Base-by-base conservation (phyloP, 2,113 vertebrate genomes). In the Leptobrachium leishanense region DNA sequence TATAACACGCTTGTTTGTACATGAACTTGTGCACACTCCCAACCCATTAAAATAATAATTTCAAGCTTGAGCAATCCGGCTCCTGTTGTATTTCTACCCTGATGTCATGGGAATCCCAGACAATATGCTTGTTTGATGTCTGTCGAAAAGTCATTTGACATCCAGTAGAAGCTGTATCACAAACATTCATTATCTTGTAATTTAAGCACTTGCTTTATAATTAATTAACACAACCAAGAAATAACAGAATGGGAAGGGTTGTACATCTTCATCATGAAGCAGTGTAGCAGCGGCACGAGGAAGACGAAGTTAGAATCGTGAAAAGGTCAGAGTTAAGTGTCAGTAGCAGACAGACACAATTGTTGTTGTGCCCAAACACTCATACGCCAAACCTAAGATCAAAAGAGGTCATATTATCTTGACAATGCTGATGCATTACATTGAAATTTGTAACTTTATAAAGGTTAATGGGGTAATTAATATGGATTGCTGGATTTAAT, bases 31-130 rank as follows among this genome's bases (percentile, higher is more conserved):
- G 85, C 63, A 55, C 81, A 1, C 84, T 87, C 82, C 68, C 83
- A 85, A 75, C 68, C 78, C 43, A 85, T 89, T 89, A 86, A 85
- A 87, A 90, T 77, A 84, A 88, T 87, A 82, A 87, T 87, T 86
- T 88, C 77, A 67, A 81, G 82, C 82, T 87, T 72, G 8, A 7
- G 70, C 82, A 76, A 41, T 70, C 84, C 70, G 6, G 50, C 74
- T 68, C 63, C 64, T 83, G 7, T 74, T 83, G 59, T 20, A 68
- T 79, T 79, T 0, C 4, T 0, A 3, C 43, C 53, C 43, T 74
- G 43, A 78, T 82, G 80, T 81, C 57, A 74, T 75, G 67, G 85
- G 81, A 87, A 86, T 83, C 81, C 81, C 82, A 75, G 66, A 67
- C 68, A 79, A 31, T 86, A 12, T 70, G 81, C 44, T 82, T 73